Conservation (phyloP, 2,797 vertebrate genomes). For the Octomys mimax region DNA sequence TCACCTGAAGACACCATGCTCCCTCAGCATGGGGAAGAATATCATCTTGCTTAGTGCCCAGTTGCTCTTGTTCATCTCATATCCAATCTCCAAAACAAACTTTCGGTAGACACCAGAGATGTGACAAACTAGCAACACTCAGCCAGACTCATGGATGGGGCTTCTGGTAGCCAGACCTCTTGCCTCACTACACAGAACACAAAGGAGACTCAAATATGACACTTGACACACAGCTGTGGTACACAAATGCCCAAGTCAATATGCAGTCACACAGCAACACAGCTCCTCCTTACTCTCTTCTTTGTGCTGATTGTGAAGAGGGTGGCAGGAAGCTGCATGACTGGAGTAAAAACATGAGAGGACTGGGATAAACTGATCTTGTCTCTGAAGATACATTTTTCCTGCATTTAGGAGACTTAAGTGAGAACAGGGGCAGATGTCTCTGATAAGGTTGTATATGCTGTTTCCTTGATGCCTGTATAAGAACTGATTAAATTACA, state of each 20-base stretch:
- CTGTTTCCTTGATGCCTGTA: background rate
- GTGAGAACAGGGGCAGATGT: background rate
- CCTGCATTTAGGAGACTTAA: background rate
- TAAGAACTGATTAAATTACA: background rate
- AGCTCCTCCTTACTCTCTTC: background rate
- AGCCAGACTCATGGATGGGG: background rate
- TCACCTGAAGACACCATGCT: slow-evolving; percentile 41
- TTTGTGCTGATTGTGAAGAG: background rate
- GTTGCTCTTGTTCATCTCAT: background rate
- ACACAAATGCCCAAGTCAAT: background rate
- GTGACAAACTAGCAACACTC: slow-evolving; percentile 50
- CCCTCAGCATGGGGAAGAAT: background rate
- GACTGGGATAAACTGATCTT: background rate
- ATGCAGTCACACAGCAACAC: background rate
- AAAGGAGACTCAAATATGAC: background rate
- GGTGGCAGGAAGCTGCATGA: background rate
- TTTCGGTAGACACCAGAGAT: slow-evolving; percentile 76
- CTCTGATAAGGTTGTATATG: background rate
- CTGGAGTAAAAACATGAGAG: background rate
- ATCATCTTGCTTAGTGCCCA: background rate
- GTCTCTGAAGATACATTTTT: background rate
- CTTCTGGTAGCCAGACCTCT: background rate
- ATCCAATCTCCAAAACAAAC: slow-evolving; percentile 12
- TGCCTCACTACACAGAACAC: background rate
- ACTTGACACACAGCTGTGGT: background rate